These are phyloP conservation scores for Paradoxurus hermaphroditus DNA, from an alignment of 2,113 vertebrate species.

Conservation along the genomic window DNA sequence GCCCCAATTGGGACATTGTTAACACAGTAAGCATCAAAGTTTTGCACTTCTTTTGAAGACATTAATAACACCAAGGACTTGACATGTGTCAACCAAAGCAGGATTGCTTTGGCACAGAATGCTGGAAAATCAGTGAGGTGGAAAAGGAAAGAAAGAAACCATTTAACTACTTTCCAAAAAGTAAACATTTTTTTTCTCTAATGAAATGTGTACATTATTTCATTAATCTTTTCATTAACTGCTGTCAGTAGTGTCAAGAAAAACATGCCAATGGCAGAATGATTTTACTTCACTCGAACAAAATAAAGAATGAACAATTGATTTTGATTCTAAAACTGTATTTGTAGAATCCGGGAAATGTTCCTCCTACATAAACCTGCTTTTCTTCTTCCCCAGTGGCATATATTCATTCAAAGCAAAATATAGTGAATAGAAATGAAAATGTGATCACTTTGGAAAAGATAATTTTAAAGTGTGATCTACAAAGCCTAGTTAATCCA, in stretches of 20 bases:
- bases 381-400: neutral
- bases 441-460: neutral
- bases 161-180: slow-evolving; percentile 28
- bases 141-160: slow-evolving; percentile 7
- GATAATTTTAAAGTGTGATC: neutral
- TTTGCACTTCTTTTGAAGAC: neutral
- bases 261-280: slow-evolving; percentile 7
- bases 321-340: neutral
- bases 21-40: neutral
- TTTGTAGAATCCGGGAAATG: neutral
- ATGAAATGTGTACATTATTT: slow-evolving; percentile 3
- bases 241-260: neutral
- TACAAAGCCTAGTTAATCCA: neutral
- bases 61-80: neutral
- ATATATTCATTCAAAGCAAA: neutral
- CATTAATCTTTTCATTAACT: slow-evolving; percentile 49
- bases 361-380: neutral
- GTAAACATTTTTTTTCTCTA: neutral
- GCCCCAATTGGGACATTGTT: neutral
- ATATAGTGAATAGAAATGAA: neutral
- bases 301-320: neutral
- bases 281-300: slow-evolving; percentile 36
- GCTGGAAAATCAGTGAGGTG: neutral
- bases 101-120: neutral
- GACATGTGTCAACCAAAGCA: neutral